Evolutionary conservation across 2,113 vertebrate species (phyloP), one percentile per base, ranked within the genome.

Genomic region (Grantiella picta): DNA sequence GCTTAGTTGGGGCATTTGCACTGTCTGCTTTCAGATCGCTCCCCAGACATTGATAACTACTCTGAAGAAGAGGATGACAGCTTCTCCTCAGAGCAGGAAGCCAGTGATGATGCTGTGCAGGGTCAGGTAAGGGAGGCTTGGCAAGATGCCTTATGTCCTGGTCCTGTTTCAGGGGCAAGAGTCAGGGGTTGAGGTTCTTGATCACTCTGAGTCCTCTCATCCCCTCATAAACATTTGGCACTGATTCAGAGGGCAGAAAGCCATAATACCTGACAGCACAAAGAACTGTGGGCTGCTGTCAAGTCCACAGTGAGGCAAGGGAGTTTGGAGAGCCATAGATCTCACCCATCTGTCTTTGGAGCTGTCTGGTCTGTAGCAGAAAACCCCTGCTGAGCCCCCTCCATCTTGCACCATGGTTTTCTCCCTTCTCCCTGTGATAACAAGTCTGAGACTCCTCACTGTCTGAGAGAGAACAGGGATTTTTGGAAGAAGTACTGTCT

Each of bases 41-140:
- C 97, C 35, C 97, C 97, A 82, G 97, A 97, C 91, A 97, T 97
- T 12, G 99, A 99, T 91, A 99, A 99, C 96, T 99, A 99, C 97
- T 99, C 99, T 1, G 99, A 99, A 95, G 99, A 99, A 76, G 99
- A 99, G 87, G 98, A 99, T 24, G 99, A 99, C 97, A 99, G 99
- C 96, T 99, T 99, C 97, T 99, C 99, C 86, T 99, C 99, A 0
- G 99, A 99, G 97, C 99, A 99, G 97, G 99, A 99, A 95, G 99
- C 99, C 96, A 99, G 99, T 0, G 99, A 99, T 22, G 99, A 99
- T 25, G 99, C 99, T 12, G 99, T 98, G 8, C 99, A 99, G 87
- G 98, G 97, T 50, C 99, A 99, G 99, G 99, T 99, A 96, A 93
- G 90, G 86, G 47, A 68, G 44, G 12, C 33, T 31, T 83, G 47